phyloP scores from a whole-genome alignment of 2,888 invertebrate genomes.

The Eudasyphora cyanicolor region DNA sequence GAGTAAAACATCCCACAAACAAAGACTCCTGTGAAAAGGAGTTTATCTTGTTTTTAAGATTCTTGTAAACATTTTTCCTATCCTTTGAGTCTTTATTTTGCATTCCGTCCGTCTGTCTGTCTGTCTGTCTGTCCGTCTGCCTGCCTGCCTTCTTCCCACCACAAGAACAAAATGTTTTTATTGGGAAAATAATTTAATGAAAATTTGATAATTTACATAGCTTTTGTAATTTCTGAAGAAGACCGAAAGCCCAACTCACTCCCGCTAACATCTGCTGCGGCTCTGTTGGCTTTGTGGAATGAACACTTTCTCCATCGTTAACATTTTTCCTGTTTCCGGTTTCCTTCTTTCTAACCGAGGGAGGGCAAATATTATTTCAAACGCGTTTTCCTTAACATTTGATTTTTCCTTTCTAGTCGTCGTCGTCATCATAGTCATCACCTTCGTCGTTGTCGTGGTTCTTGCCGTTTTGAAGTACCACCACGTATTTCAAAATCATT shows the following conservation, averaged over 20 bases:
- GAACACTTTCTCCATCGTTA: conserved; percentile 61
- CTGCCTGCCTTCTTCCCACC: background rate
- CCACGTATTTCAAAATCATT: conserved; percentile 75
- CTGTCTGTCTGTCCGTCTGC: background rate
- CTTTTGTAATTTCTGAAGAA: conserved; percentile 31
- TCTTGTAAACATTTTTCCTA: conserved; percentile 60
- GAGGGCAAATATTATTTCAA: conserved; percentile 12
- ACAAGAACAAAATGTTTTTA: conserved; percentile 21
- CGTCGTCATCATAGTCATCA: conserved; percentile 36
- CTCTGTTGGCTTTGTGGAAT: background rate
- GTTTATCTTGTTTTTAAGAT: conserved; percentile 65
- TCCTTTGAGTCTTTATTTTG: conserved; percentile 32
- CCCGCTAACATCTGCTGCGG: too few species aligned
- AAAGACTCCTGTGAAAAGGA: conserved; percentile 41
- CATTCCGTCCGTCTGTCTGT: too few species aligned
- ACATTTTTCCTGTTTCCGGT: conserved; percentile 36
- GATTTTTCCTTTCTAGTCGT: background rate
- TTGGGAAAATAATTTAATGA: conserved; percentile 62
- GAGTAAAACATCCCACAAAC: background rate
- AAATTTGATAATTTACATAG: conserved; percentile 59
- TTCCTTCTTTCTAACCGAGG: background rate
- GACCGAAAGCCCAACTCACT: background rate
- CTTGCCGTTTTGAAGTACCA: conserved; percentile 54
- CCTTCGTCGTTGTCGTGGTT: conserved; percentile 38
- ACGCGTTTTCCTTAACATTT: conserved; percentile 1